Conservation (phyloP, 2,113 vertebrate genomes). For the Triplophysa tibetana region DNA sequence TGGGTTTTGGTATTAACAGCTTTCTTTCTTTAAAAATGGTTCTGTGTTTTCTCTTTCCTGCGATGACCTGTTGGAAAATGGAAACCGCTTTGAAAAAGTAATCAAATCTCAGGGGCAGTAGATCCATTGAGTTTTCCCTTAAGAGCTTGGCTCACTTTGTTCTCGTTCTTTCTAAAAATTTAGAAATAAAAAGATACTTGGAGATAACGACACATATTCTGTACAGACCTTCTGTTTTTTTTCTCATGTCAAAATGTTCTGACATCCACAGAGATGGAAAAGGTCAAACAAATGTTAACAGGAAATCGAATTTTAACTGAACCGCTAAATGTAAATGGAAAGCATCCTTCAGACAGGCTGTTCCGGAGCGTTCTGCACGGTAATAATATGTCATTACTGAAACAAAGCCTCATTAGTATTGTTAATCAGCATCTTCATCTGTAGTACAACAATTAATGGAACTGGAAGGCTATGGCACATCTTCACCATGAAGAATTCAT, state of each 20-base stretch:
- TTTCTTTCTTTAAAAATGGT: neutral
- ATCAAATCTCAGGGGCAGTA: constrained; percentile 33
- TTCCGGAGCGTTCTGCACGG: constrained; percentile 45
- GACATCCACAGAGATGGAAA: constrained; percentile 49
- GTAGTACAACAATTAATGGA: constrained; percentile 66
- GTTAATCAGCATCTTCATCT: constrained; percentile 66
- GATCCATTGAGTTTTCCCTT: neutral
- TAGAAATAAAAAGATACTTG: constrained; percentile 17
- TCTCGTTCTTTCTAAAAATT: neutral
- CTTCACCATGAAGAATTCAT: constrained; percentile 64
- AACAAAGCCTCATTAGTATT: constrained; percentile 65
- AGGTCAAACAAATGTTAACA: constrained; percentile 65
- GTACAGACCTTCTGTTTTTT: constrained; percentile 37
- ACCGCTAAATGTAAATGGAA: constrained; percentile 31
- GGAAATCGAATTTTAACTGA: constrained; percentile 49
- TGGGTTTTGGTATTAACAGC: neutral
- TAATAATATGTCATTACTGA: constrained; percentile 64
- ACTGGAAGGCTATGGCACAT: constrained; percentile 62
- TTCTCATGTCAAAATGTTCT: constrained; percentile 41
- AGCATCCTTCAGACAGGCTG: constrained; percentile 39
- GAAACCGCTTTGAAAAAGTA: constrained; percentile 35
- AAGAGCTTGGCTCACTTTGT: constrained; percentile 21
- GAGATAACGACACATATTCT: neutral
- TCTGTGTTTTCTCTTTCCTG: neutral
- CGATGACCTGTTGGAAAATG: constrained; percentile 16